These are phyloP conservation scores for Sitophilus oryzae DNA, from an alignment of 1,140 invertebrate species.

Conservation along the genomic window DNA sequence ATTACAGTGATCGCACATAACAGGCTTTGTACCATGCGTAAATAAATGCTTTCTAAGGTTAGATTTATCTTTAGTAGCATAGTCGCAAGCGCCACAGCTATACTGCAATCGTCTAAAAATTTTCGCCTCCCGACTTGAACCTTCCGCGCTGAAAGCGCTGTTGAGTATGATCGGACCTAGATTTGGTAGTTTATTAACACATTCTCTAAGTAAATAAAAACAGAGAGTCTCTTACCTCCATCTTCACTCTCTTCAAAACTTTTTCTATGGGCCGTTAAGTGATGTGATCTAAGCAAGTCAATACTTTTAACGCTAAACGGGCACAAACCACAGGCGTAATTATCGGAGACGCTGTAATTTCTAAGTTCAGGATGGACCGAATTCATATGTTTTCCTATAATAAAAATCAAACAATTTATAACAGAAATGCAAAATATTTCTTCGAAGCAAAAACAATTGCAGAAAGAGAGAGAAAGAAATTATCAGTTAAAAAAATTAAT, in stretches of 20 bases:
- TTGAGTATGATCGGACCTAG: slow-evolving; percentile 15
- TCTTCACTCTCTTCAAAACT: too few species aligned
- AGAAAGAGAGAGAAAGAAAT: too few species aligned
- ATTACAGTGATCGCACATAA: slow-evolving; percentile 26
- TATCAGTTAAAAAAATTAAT: too few species aligned
- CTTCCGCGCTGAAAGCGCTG: slow-evolving; percentile 1
- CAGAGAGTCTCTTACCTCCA: background rate
- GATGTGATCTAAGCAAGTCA: slow-evolving; percentile 19
- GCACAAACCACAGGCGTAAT: slow-evolving; percentile 18
- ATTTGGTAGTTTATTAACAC: background rate
- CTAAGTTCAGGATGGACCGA: slow-evolving; percentile 14
- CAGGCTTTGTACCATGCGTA: slow-evolving; percentile 25
- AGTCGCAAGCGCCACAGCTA: slow-evolving; percentile 24
- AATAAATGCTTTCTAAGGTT: slow-evolving; percentile 31
- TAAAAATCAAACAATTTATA: background rate
- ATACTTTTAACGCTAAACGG: slow-evolving; percentile 18
- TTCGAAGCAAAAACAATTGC: too few species aligned
- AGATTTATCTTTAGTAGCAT: slow-evolving; percentile 29
- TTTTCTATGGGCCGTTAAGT: slow-evolving; percentile 9
- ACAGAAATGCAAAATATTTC: too few species aligned
- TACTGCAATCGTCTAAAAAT: slow-evolving; percentile 17
- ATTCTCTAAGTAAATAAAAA: background rate
- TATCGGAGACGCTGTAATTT: slow-evolving; percentile 16
- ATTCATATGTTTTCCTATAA: slow-evolving; percentile 20
- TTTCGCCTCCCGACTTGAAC: background rate